These are phyloP conservation scores for Melanostigma gelatinosum DNA, from an alignment of 2,113 vertebrate species.

Conservation along the genomic window DNA sequence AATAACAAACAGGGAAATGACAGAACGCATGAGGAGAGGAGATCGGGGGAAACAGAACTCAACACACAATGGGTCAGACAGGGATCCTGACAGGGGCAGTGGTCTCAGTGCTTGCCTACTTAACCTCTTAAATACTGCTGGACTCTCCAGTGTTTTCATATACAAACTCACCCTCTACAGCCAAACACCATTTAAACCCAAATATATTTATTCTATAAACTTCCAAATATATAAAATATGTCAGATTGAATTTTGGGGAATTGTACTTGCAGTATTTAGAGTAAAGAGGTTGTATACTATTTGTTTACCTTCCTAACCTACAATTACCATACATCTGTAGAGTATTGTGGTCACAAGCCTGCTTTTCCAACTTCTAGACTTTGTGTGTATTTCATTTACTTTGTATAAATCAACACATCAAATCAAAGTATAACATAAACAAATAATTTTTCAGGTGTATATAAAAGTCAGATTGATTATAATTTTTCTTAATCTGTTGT, in stretches of 20 bases:
- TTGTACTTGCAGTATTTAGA: no score
- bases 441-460: not conserved
- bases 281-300: not conserved
- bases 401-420: not conserved
- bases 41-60: no score
- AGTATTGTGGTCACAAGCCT: not conserved
- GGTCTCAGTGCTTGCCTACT: not conserved
- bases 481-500: not conserved
- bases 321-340: not conserved
- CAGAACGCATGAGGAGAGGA: no score
- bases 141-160: conserved; percentile 3
- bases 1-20: no score
- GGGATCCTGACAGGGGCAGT: not conserved
- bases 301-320: not conserved
- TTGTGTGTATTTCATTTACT: not conserved
- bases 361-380: not conserved
- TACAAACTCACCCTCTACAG: conserved; percentile 1
- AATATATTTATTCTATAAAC: not conserved
- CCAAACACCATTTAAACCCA: not conserved
- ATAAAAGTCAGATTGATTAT: not conserved
- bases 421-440: not conserved
- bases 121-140: conserved; percentile 9
- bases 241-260: not conserved
- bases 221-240: not conserved
- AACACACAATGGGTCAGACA: no score